phyloP scores from a whole-genome alignment of 2,888 invertebrate genomes.

The Oligia latruncula region DNA sequence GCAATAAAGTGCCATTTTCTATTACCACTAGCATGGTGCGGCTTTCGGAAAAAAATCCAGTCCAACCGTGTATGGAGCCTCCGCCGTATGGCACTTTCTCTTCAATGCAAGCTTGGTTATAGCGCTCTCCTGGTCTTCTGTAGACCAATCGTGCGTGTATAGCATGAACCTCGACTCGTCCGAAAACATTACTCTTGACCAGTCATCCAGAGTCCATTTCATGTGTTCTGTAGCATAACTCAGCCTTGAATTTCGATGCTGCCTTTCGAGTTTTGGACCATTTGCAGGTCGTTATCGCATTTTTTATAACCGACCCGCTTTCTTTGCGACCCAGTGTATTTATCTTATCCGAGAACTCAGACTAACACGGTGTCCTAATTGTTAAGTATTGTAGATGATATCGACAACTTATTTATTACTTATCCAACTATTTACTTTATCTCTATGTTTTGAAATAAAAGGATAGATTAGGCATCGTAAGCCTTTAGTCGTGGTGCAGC shows the following conservation, averaged over 20 bases:
- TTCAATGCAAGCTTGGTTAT: not conserved
- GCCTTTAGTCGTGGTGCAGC: slow-evolving; percentile 7
- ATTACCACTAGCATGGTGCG: not conserved
- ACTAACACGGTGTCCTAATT: slow-evolving; percentile 45
- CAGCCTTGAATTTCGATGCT: no score
- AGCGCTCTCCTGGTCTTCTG: not conserved
- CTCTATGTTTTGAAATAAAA: slow-evolving; percentile 39
- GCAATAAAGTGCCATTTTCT: not conserved
- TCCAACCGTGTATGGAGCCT: not conserved
- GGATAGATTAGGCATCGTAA: not conserved
- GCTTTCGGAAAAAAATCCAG: not conserved
- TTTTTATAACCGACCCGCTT: not conserved
- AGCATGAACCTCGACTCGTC: not conserved
- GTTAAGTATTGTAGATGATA: slow-evolving; percentile 48
- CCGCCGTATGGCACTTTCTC: not conserved
- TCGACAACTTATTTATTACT: slow-evolving; percentile 32
- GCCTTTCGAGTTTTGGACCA: no score
- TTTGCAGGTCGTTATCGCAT: not conserved
- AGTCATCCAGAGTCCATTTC: not conserved
- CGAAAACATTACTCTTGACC: not conserved
- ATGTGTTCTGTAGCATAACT: not conserved
- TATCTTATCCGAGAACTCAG: slow-evolving; percentile 20
- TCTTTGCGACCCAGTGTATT: not conserved
- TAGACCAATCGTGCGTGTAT: not conserved
- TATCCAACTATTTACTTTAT: not conserved